Base-by-base conservation (phyloP, 2,113 vertebrate species). In the Xiphophorus hellerii region DNA sequence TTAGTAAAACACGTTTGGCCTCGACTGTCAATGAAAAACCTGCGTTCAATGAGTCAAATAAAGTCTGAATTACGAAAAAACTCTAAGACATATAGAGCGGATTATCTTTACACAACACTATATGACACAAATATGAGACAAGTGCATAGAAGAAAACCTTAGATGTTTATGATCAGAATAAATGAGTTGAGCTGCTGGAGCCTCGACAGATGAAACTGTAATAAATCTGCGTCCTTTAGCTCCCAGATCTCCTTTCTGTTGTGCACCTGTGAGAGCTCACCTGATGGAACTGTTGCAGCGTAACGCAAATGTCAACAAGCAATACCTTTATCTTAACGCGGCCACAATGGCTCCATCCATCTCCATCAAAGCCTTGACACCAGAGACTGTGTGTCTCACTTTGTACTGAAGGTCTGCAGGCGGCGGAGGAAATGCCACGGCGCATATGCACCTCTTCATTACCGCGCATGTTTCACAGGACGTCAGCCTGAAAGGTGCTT, bases 391-490 rank as follows among this genome's bases (percentile, higher is more conserved):
- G 1, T 0, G 22, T 44, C 30, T 62, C 2, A 64, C 87, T 87
- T 87, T 88, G 83, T 84, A 35, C 75, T 70, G 83, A 84, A 74
- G 86, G 80, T 80, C 83, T 78, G 66, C 69, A 72, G 78, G 62
- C 25, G 61, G 12, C 27, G 9, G 51, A 31, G 62, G 68, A 87
- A 91, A 92, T 90, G 83, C 86, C 91, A 90, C 42, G 1, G 39
- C 65, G 71, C 85, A 90, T 89, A 88, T 88, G 73, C 80, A 83
- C 37, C 71, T 78, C 84, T 80, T 87, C 83, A 89, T 91, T 89
- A 87, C 66, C 33, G n/a, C 1, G 8, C 17, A 68, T 64, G 76
- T 77, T 74, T 68, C 81, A 82, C 73, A 64, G 74, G 25, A 71
- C 80, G 82, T 71, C 76, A 73, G 71, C 83, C 58, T 71, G 81